phyloP scores from a whole-genome alignment of 2,113 vertebrate species.

The Sander vitreus region DNA sequence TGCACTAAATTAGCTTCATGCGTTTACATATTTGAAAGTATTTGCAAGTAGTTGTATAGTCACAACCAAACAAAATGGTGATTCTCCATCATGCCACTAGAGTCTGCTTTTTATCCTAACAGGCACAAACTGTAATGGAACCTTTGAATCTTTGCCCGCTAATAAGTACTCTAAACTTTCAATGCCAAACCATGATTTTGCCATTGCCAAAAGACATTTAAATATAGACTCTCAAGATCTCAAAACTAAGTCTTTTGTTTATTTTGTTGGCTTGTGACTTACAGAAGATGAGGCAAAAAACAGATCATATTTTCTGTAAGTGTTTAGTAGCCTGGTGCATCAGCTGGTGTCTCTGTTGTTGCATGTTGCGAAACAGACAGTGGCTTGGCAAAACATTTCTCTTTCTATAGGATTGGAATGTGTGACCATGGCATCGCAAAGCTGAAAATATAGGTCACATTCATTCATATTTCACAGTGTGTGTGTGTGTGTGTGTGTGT shows the following conservation, averaged over 20 bases:
- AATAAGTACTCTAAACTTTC: background rate
- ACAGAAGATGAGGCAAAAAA: background rate
- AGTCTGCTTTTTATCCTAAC: background rate
- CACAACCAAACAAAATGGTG: background rate
- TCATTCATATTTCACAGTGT: slow-evolving; percentile 66
- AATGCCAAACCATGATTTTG: background rate
- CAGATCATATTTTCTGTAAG: background rate
- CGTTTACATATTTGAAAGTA: background rate
- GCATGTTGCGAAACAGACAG: background rate
- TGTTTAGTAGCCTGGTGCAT: background rate
- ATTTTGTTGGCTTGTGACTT: background rate
- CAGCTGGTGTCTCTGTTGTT: background rate
- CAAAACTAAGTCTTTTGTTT: background rate
- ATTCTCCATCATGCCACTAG: background rate
- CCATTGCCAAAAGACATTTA: background rate
- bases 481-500: slow-evolving; percentile 6
- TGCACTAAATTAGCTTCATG: background rate
- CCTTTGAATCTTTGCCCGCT: background rate
- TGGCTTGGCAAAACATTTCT: slow-evolving; percentile 1
- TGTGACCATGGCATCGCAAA: slow-evolving; percentile 30
- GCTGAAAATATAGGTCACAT: slow-evolving; percentile 65
- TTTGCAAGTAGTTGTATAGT: background rate
- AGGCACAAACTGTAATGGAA: background rate
- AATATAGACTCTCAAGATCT: background rate
- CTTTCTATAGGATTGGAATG: slow-evolving; percentile 49